Conservation (phyloP, 1,140 invertebrate species). For the Bombyx mori region ASM3026992v2 NC_085127.1:8486501-8487000, state of each 20-base stretch:
- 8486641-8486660: constrained; percentile 17
- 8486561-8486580: no score
- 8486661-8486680: constrained; percentile 25
- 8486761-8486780: neutral
- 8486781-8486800: no score
- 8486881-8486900: no score
- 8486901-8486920: no score
- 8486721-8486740: constrained; percentile 17
- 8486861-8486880: no score
- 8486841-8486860: neutral
- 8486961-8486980: no score
- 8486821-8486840: neutral
- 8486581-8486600: neutral
- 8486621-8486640: constrained; percentile 7
- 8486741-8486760: constrained; percentile 16
- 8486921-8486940: no score
- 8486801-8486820: neutral
- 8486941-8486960: no score
- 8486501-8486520: no score
- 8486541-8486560: no score
- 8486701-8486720: constrained; percentile 26
- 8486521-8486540: no score
- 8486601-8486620: constrained; percentile 4
- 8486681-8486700: constrained; percentile 22
- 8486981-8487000: no score